Base-by-base conservation (phyloP, 2,888 invertebrate species). In the Meta bourneti region DNA sequence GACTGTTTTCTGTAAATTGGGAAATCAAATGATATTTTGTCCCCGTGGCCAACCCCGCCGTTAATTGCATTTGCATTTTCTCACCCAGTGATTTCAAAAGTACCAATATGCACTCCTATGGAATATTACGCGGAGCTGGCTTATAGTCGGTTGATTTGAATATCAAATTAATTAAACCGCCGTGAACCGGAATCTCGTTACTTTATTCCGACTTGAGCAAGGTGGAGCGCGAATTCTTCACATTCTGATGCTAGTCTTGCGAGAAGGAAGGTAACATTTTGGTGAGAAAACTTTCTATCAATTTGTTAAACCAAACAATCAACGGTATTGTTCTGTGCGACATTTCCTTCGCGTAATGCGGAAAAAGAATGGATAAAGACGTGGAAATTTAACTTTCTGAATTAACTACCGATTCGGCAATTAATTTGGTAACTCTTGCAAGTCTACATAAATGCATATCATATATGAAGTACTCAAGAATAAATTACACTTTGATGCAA, bases 141-240 rank as follows among this genome's bases (percentile, higher is more conserved):
- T 54, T 61, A 61, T 16, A 79, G 79, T 54, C 11, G 61, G 16
- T 13, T 54, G 79, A 79, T 79, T 79, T 79, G 79, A 79, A 79
- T 79, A 79, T 79, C 61, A 79, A 79, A 54, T 79, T 69, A 79
- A 79, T 79, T 79, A 79, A 79, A 79, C 79, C 61, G 20, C 34
- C 54, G 79, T 34, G 61, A 77, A 52, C 51, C 34, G 79, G 34
- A 79, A 79, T 79, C 79, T 20, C 54, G 79, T 79, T 79, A 79
- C 61, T 79, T 79, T 79, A 79, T 79, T 79, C 79, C 20, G 51
- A 4, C n/a, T 51, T 34, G 34, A 34, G 34, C 34, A 61, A 61
- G 61, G 61, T 61, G 61, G 34, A 34, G 34, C 4, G 34, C 34
- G 34, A 34, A 34, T 34, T 34, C 34, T 34, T 34, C 34, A 34